A percentile compares a stretch with the other conserved stretches of the same genome.
Evolutionary conservation across 1,140 invertebrate species (phyloP).

Genomic region (Magallana angulata): DNA sequence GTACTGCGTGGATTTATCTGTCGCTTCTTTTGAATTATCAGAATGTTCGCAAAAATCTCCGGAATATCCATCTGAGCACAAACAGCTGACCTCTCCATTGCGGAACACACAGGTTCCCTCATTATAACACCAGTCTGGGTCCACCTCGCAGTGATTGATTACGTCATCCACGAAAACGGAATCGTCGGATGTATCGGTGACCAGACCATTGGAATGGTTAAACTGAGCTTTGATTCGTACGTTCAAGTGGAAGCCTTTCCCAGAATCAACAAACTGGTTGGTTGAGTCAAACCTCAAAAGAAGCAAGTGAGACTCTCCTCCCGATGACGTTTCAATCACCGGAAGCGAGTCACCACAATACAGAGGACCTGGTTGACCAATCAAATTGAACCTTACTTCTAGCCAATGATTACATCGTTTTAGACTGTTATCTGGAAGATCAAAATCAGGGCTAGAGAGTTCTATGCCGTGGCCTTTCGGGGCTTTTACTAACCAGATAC

Average conservation of each 20-base stretch:
- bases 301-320: neutral
- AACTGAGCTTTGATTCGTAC: neutral
- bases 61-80: neutral
- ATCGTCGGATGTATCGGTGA: too few relatives aligned
- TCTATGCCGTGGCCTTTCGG: neutral
- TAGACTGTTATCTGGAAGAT: neutral
- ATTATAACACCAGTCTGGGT: conserved; percentile 4
- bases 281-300: conserved; percentile 3
- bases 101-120: neutral
- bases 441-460: neutral
- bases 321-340: neutral
- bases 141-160: neutral
- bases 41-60: neutral
- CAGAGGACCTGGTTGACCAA: neutral
- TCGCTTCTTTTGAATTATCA: neutral
- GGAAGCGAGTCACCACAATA: neutral
- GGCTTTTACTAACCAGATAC: neutral
- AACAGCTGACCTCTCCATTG: neutral
- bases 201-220: neutral
- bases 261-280: neutral
- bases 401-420: conserved; percentile 7
- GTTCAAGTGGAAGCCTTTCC: neutral
- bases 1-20: neutral
- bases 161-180: neutral
- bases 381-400: neutral